Evolutionary conservation across 1,140 invertebrate species (phyloP).

Genomic region (Caenorhabditis tropicalis): DNA sequence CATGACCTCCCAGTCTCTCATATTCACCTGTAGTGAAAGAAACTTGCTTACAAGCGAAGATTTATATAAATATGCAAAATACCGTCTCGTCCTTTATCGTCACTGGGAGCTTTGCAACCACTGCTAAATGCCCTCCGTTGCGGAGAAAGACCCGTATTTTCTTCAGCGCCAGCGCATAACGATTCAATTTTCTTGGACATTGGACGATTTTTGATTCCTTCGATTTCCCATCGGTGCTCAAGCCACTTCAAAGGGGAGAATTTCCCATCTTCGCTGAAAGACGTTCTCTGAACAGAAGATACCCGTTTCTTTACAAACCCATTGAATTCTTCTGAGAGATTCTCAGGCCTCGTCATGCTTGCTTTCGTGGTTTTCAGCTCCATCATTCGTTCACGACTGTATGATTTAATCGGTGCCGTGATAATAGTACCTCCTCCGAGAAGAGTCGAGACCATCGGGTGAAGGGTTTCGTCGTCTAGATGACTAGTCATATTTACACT

Average conservation of each 20-base stretch:
- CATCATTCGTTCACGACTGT: constrained; percentile 56
- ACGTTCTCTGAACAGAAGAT: not conserved
- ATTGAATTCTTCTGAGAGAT: constrained; percentile 56
- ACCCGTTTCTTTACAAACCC: constrained; percentile 39
- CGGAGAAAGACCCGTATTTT: constrained; percentile 60
- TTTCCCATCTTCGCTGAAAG: constrained; percentile 62
- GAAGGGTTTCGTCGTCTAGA: constrained; percentile 6
- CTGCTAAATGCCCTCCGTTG: constrained; percentile 59
- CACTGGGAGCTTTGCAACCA: constrained; percentile 57
- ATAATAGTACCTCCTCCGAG: not conserved
- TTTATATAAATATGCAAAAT: not conserved
- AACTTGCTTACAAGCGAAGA: not conserved
- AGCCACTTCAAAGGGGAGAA: constrained; percentile 64
- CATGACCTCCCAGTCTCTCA: constrained; percentile 14
- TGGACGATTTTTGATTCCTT: constrained; percentile 55
- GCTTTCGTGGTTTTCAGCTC: not conserved
- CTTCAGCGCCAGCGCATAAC: constrained; percentile 56
- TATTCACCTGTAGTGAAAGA: constrained; percentile 31
- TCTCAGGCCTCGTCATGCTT: constrained; percentile 52
- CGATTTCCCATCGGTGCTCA: constrained; percentile 58
- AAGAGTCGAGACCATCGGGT: constrained; percentile 39
- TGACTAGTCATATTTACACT: constrained; percentile 42
- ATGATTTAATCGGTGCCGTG: constrained; percentile 1
- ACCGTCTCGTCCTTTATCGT: constrained; percentile 44
- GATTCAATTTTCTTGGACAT: constrained; percentile 51